Evolutionary conservation across 1,140 invertebrate species (phyloP).

Genomic region (Drosophila melanica): DNA sequence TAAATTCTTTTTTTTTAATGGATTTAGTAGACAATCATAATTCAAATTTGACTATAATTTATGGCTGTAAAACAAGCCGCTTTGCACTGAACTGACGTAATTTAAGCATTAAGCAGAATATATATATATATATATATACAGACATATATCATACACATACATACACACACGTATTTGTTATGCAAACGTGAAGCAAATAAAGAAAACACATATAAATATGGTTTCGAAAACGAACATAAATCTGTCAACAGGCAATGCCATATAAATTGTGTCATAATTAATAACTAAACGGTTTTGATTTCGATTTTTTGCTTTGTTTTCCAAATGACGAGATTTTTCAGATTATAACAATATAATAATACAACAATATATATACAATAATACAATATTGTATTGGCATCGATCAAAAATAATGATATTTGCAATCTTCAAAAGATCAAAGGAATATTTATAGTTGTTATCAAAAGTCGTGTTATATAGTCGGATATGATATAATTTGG

Average conservation of each 20-base stretch:
- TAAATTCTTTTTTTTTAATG: conserved; percentile 21
- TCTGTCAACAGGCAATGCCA: conserved; percentile 64
- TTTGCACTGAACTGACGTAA: conserved; percentile 42
- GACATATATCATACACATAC: conserved; percentile 8
- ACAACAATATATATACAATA: no score
- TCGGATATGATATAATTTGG: no score
- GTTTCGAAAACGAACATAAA: conserved; percentile 68
- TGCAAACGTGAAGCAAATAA: conserved; percentile 11
- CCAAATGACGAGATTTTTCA: conserved; percentile 28
- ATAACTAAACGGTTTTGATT: conserved; percentile 41
- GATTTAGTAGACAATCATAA: conserved; percentile 30
- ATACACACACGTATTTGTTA: conserved; percentile 18
- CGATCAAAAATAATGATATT: conserved; percentile 54
- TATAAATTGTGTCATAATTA: conserved; percentile 77
- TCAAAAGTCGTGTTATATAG: no score
- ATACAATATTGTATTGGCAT: conserved; percentile 56
- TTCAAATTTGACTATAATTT: conserved; percentile 41
- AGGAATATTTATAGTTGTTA: no score
- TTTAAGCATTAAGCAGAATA: conserved; percentile 46
- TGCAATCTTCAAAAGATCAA: no score
- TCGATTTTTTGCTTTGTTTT: conserved; percentile 1
- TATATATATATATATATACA: conserved; percentile 12
- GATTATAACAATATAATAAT: conserved; percentile 13
- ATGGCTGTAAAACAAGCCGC: conserved; percentile 36
- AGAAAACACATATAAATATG: conserved; percentile 45